These are phyloP conservation scores for Colletes gigas DNA, from an alignment of 1,140 invertebrate species.

Conservation along the genomic window DNA sequence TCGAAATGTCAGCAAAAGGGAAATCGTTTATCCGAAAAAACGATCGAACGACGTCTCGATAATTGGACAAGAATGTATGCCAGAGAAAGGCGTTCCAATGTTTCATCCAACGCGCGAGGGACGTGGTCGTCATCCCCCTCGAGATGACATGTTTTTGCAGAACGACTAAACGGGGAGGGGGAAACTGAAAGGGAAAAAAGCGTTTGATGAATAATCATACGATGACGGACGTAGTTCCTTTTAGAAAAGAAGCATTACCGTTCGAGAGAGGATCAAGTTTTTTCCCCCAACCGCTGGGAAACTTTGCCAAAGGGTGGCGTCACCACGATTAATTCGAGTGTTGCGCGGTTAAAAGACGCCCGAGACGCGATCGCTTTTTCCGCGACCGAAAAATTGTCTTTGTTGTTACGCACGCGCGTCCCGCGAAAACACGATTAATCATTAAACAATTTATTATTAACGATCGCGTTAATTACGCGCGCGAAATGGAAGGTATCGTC, in stretches of 20 bases:
- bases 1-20: no score
- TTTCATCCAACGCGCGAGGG: neutral
- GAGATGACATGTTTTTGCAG: constrained; percentile 9
- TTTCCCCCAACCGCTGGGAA: neutral
- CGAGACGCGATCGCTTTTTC: neutral
- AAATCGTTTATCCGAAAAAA: no score
- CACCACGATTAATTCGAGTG: constrained; percentile 34
- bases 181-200: neutral
- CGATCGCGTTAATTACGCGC: constrained; percentile 29
- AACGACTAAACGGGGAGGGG: neutral
- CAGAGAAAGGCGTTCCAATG: neutral
- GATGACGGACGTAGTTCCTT: constrained; percentile 39
- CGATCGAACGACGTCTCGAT: neutral
- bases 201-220: constrained; percentile 43
- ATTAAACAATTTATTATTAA: constrained; percentile 42
- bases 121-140: neutral
- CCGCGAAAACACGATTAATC: constrained; percentile 19
- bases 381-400: neutral
- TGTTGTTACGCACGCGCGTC: neutral
- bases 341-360: constrained; percentile 2
- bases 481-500: constrained; percentile 13
- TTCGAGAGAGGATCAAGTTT: constrained; percentile 16
- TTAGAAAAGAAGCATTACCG: constrained; percentile 26
- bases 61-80: constrained; percentile 17
- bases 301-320: neutral